phyloP scores from a whole-genome alignment of 2,113 vertebrate species.

The Jaculus jaculus region DNA sequence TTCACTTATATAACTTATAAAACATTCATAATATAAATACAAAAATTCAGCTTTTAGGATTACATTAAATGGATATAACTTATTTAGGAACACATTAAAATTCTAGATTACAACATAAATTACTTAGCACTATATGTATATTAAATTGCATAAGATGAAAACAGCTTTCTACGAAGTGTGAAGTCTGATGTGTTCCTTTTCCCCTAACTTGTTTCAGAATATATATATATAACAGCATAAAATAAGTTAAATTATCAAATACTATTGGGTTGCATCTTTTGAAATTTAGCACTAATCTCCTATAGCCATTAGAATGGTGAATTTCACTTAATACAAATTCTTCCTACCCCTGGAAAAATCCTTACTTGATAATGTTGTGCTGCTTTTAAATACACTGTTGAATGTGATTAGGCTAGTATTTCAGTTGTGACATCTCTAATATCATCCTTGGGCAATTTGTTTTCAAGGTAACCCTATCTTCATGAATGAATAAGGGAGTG shows the following conservation, averaged over 20 bases:
- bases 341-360: not conserved
- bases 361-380: no score
- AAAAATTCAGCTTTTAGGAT: not conserved
- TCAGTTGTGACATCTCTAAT: not conserved
- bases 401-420: not conserved
- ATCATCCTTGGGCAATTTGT: not conserved
- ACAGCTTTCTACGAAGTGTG: not conserved
- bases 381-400: not conserved
- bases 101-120: not conserved
- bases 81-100: not conserved
- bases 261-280: not conserved
- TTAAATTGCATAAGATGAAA: not conserved
- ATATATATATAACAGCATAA: not conserved
- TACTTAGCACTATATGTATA: not conserved
- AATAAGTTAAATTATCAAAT: not conserved
- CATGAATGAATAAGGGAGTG: not conserved
- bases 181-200: not conserved
- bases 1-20: not conserved
- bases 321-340: not conserved
- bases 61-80: not conserved
- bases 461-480: not conserved
- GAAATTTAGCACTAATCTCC: not conserved
- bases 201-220: not conserved
- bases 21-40: not conserved
- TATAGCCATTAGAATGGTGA: not conserved